Conservation (phyloP, 2,888 invertebrate genomes). For the Agrochola macilenta region DNA sequence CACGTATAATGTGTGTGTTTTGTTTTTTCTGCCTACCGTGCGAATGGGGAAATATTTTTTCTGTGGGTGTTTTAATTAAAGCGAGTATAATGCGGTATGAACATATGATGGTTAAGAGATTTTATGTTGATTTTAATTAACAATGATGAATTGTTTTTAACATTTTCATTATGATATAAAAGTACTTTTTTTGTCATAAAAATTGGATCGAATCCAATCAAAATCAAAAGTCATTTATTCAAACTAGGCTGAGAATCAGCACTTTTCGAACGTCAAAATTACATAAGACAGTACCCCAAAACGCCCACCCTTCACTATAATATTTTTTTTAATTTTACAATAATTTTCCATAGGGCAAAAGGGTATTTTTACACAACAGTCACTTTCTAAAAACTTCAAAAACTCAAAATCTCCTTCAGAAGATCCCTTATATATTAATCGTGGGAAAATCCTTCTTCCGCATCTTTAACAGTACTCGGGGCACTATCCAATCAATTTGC, state of each 20-base stretch:
- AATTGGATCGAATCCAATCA: not conserved
- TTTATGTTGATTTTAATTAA: not conserved
- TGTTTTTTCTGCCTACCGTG: conserved; percentile 28
- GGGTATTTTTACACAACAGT: not conserved
- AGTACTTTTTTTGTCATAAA: not conserved
- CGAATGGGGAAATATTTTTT: conserved; percentile 32
- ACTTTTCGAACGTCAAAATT: too few species aligned
- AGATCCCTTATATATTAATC: not conserved
- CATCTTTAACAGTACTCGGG: conserved; percentile 51
- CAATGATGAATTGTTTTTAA: not conserved
- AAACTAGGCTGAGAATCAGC: too few species aligned
- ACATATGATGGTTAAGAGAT: too few species aligned
- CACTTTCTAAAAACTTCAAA: not conserved
- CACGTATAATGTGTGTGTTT: conserved; percentile 35
- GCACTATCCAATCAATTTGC: conserved; percentile 76
- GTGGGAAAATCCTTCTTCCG: not conserved
- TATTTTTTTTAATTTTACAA: too few species aligned
- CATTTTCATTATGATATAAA: not conserved
- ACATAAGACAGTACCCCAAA: too few species aligned
- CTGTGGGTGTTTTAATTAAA: conserved; percentile 47
- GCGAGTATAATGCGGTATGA: conserved; percentile 16
- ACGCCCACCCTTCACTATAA: too few species aligned
- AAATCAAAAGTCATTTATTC: too few species aligned
- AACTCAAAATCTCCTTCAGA: not conserved
- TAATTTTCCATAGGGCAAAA: not conserved